These are phyloP conservation scores for Deroplatys truncata DNA, from an alignment of 2,888 invertebrate species.

Conservation along the genomic window DNA sequence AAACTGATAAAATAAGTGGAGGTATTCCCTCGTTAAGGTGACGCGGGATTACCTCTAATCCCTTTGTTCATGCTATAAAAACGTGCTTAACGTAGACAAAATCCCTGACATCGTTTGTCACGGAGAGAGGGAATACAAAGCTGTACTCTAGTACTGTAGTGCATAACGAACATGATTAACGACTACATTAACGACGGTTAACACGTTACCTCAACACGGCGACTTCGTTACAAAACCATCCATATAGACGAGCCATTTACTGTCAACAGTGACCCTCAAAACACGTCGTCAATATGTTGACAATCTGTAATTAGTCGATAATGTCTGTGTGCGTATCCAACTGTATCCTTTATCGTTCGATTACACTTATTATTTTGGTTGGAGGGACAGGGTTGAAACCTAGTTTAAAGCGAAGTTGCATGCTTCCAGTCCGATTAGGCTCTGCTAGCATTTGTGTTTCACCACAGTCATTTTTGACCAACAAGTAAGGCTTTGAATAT, in stretches of 20 bases:
- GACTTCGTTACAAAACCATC: not conserved
- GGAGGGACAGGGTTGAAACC: not conserved
- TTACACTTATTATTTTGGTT: not conserved
- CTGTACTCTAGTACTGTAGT: not conserved
- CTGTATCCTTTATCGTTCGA: not conserved
- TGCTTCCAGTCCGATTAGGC: not conserved
- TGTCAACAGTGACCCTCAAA: not conserved
- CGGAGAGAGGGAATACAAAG: not conserved
- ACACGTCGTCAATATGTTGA: not conserved
- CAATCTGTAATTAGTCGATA: not conserved
- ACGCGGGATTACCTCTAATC: not conserved
- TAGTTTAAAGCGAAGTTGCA: not conserved
- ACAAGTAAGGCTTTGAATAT: no score
- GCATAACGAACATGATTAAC: not conserved
- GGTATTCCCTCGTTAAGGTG: not conserved
- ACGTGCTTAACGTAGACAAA: not conserved
- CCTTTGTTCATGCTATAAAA: not conserved
- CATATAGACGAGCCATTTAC: not conserved
- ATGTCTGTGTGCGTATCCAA: not conserved
- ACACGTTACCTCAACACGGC: not conserved
- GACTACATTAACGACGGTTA: not conserved
- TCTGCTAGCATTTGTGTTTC: not conserved
- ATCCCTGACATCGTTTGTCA: not conserved
- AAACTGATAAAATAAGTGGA: not conserved
- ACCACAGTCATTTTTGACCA: no score